Base-by-base conservation (phyloP, 53 echinoderm and acorn worm species). In the Astropecten irregularis region DNA sequence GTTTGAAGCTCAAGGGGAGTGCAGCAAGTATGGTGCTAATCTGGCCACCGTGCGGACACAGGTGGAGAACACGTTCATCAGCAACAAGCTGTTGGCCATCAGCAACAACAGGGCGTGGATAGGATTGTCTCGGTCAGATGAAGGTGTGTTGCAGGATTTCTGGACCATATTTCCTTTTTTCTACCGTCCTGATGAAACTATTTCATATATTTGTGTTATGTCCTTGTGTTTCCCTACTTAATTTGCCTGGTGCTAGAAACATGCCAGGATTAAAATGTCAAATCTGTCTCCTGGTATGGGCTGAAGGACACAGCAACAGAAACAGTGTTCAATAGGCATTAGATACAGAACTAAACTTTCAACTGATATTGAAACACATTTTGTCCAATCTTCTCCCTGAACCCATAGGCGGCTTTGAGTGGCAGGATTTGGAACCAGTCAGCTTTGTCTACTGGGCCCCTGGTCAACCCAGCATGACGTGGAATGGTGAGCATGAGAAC, bases 371-470 rank as follows among this genome's bases (percentile, higher is more conserved):
- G n/a, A n/a, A n/a, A n/a, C n/a, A n/a, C n/a, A n/a, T n/a, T n/a
- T n/a, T n/a, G n/a, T n/a, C n/a, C n/a, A n/a, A n/a, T n/a, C n/a
- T n/a, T n/a, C n/a, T n/a, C n/a, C n/a, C n/a, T n/a, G n/a, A n/a
- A n/a, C n/a, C n/a, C n/a, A n/a, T n/a, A 94, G 95, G 95, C 42
- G 89, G 67, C 6, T 93, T 91, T 83, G 77, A 66, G 61, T 95
- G 95, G 95, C 26, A 67, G 38, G 91, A 95, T 60, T 87, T 59
- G 3, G 64, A 84, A 11, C 83, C 95, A n/a, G 93, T 95, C 18
- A 76, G 88, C 32, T 95, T 85, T 55, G 88, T 86, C 16, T 85
- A 93, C 60, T 95, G 95, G 95, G 85, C 48, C 6, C 42, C 50
- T 9, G 92, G 88, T 18, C 89, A 95, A 54, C 95, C 95, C 2